Evolutionary conservation across 2,113 vertebrate species (phyloP), one percentile per base, ranked within the genome.

Genomic region (Rhabdornis inornatus): DNA sequence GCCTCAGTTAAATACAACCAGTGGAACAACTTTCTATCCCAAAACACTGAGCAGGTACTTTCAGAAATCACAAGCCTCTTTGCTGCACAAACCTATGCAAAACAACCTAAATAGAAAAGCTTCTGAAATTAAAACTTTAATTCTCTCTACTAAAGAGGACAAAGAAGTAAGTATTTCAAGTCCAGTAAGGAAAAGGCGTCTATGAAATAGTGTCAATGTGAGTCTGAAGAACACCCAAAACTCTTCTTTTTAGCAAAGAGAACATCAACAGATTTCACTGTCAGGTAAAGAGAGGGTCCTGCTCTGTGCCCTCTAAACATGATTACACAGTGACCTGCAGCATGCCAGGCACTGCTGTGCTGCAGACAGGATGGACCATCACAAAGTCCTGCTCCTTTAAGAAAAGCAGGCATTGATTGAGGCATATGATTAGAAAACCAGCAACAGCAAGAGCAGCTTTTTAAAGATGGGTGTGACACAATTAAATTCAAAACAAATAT

Each of bases 391-490:
- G 60, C 72, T 87, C 74, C 89, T 91, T 94, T 59, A 84, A 71
- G 52, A 60, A 39, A 70, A 71, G 17, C n/a, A 78, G 37, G 50
- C 22, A 20, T 45, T 22, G 59, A 86, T 37, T 12, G 60, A 89
- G 39, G 83, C 42, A 21, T 23, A 50, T 15, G 59, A 95, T 89
- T 78, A 94, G 56, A 93, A 97, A 91, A 94, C 27, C 87, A 91
- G 83, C 63, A 78, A 35, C 30, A 55, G 75, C 90, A 86, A 39
- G 53, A 89, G 60, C 3, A 78, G 49, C 77, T 91, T 94, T 90
- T 70, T 87, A 89, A 84, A 89, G 64, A 61, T 37, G 83, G 47
- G 77, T 56, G 89, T 81, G 76, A 81, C 59, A 71, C 64, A 92
- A 69, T 68, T 66, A 89, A 91, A 72, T 87, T 78, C 50, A 64